phyloP scores from a whole-genome alignment of 2,113 vertebrate species.

The Carassius carassius region DNA sequence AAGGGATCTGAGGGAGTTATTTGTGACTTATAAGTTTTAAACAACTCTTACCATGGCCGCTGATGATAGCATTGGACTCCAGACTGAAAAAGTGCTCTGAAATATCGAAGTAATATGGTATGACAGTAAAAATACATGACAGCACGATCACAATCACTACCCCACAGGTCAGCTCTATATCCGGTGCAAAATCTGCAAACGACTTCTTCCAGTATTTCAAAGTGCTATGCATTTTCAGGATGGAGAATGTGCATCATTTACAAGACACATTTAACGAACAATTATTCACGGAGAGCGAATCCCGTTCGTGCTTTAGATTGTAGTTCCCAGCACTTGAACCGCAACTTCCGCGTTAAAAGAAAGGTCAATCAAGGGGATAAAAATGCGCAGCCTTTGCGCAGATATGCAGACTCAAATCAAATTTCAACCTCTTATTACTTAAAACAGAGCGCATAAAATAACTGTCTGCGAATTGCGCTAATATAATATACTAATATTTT shows the following conservation, averaged over 20 bases:
- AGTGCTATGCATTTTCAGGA: slow-evolving; percentile 6
- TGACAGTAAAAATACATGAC: slow-evolving; percentile 39
- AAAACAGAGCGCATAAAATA: neutral
- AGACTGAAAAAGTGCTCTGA: slow-evolving; percentile 44
- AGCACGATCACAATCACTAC: slow-evolving; percentile 23
- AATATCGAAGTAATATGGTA: slow-evolving; percentile 20
- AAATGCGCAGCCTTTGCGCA: slow-evolving; percentile 33
- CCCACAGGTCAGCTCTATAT: slow-evolving; percentile 46
- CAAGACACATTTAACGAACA: too few species aligned
- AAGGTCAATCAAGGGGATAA: neutral
- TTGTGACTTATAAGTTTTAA: neutral
- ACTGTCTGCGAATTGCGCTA: neutral
- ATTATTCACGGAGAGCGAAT: neutral
- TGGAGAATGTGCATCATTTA: neutral
- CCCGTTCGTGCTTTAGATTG: neutral
- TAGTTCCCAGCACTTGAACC: neutral
- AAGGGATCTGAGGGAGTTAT: neutral
- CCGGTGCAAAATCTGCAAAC: slow-evolving; percentile 15
- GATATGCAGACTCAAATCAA: neutral
- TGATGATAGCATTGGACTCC: slow-evolving; percentile 45
- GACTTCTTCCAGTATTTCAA: neutral
- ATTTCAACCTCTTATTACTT: neutral
- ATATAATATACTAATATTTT: neutral
- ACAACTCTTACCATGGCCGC: slow-evolving; percentile 54
- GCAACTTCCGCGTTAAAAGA: slow-evolving; percentile 32